Percentiles rank a stretch among this genome's conserved stretches.
phyloP scores from a whole-genome alignment of 2,797 vertebrate species.

The Dromococcyx pavoninus region DNA sequence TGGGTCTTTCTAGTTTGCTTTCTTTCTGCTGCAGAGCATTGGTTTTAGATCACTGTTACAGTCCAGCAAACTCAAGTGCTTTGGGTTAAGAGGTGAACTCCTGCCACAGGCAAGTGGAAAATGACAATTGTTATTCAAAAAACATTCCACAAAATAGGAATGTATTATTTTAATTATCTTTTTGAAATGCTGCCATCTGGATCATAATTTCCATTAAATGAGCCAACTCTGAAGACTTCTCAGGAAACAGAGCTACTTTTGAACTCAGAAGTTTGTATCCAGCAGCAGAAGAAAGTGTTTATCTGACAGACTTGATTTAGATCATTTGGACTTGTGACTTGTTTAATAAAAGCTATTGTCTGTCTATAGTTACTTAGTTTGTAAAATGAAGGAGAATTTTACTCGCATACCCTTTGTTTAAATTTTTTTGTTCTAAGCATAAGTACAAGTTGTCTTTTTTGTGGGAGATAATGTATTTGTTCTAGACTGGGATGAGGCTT shows the following conservation, averaged over 20 bases:
- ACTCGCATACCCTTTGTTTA: background rate
- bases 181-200: background rate
- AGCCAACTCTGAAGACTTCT: background rate
- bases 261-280: background rate
- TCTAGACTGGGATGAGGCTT: background rate
- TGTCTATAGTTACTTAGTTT: background rate
- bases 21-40: background rate
- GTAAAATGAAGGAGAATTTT: background rate
- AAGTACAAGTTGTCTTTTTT: background rate
- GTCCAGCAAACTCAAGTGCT: background rate
- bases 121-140: background rate
- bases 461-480: background rate
- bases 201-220: background rate
- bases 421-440: background rate
- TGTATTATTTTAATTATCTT: background rate
- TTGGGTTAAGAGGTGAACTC: background rate
- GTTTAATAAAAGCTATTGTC: background rate
- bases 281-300: background rate
- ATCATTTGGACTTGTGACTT: background rate
- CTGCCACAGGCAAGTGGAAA: background rate
- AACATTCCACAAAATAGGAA: background rate
- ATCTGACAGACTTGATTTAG: background rate
- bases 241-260: background rate
- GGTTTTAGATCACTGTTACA: background rate
- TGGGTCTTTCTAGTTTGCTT: background rate